These are phyloP conservation scores for Drosophila siamana DNA, from an alignment of 2,888 invertebrate species.

Conservation along the genomic window DNA sequence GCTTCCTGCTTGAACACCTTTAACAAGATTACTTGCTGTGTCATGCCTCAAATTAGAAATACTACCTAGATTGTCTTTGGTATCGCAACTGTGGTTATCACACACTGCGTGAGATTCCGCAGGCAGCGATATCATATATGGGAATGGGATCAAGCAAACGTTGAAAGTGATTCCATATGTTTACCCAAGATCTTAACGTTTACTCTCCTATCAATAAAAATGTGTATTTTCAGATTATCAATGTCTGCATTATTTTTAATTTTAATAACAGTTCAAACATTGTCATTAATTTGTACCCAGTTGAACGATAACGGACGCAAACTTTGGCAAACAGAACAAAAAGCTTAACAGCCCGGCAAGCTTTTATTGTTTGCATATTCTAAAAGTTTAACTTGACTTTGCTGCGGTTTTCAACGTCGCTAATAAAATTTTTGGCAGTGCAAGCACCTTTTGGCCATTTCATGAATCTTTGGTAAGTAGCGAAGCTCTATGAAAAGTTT, in stretches of 20 bases:
- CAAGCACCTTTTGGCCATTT: too few species aligned
- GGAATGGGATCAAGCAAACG: not conserved
- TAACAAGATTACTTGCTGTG: not conserved
- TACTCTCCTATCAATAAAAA: not conserved
- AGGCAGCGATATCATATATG: not conserved
- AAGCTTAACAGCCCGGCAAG: not conserved
- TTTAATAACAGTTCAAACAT: not conserved
- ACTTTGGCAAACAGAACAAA: not conserved
- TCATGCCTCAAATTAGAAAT: not conserved
- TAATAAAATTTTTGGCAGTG: too few species aligned
- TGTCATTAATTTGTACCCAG: not conserved
- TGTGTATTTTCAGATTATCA: not conserved
- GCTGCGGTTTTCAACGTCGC: too few species aligned
- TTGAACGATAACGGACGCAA: not conserved
- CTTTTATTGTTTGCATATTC: not conserved
- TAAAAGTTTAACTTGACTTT: not conserved
- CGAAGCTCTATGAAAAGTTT: too few species aligned
- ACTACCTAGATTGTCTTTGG: not conserved
- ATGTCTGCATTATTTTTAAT: not conserved
- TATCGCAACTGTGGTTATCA: not conserved
- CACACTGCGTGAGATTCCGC: slow-evolving; percentile 1
- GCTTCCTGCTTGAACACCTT: not conserved
- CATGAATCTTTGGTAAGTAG: too few species aligned
- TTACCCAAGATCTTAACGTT: not conserved
- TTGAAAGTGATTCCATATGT: not conserved